Base-by-base conservation (phyloP, 2,888 invertebrate genomes). In the Stegana nigrithorax region DNA sequence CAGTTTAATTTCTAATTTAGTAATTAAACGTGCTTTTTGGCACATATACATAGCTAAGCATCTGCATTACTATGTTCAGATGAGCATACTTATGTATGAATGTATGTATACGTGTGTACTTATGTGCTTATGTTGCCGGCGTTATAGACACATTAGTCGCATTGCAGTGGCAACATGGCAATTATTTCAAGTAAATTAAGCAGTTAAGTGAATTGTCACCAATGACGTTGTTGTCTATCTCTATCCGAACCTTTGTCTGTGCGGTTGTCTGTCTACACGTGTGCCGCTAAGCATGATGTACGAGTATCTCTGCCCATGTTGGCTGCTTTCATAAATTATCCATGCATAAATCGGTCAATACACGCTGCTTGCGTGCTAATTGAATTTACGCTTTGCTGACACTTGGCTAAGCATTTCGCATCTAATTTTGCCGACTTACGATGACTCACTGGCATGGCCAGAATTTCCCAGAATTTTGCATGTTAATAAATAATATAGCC, bases 171-270 rank as follows among this genome's bases (percentile, higher is more conserved):
- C 72, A 65, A 66, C 68, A 67, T 69, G 76, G 73, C 73, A 78
- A 79, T 79, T 81, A 81, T 77, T 81, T 80, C 70, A 67, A 67
- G 72, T 69, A 80, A 80, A 80, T 81, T 80, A 81, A 73, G 55
- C 73, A 75, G 71, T 70, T 78, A 77, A 78, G 75, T 67, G 77
- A 80, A 73, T 78, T 74, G 71, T 73, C 77, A 69, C 78, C 70
- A 68, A 60, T 59, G 59, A 51, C 36, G 23, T 55, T 45, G 10
- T 29, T 12, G n/a, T 53, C 12, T 36, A 55, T 32, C 58, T 50
- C 42, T 6, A 27, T 42, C n/a, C 55, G n/a, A n/a, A n/a, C n/a
- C n/a, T n/a, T 17, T 32, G 44, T 26, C 5, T 26, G 26, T 14
- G 44, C 14, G 26, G 12, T 23, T 44, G 27, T 62, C 23, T 51